A percentile compares a stretch with the other conserved stretches of the same genome.
These are phyloP conservation scores for Solenopsis fugax DNA, from an alignment of 1,140 invertebrate genomes.

Conservation along the genomic window DNA sequence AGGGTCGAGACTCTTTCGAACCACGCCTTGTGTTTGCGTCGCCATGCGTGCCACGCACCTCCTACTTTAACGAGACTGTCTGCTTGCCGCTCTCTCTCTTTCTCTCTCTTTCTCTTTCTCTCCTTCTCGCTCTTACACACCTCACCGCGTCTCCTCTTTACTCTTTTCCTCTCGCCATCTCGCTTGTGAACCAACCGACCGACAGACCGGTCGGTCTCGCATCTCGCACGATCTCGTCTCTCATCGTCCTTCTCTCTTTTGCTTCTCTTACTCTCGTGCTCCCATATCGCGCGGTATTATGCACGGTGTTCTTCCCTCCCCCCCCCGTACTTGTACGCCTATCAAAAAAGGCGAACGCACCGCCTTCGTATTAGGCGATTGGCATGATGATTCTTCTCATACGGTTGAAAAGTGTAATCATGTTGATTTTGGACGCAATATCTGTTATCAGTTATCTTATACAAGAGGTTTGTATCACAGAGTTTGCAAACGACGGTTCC, in stretches of 20 bases:
- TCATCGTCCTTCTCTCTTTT: conserved; percentile 16
- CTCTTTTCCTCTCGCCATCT: neutral
- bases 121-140: conserved; percentile 36
- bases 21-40: conserved; percentile 85
- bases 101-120: conserved; percentile 50
- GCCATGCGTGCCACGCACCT: conserved; percentile 86
- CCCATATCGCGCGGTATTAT: conserved; percentile 25
- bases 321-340: conserved; percentile 2
- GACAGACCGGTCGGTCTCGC: conserved; percentile 28
- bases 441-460: neutral
- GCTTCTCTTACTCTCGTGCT: conserved; percentile 47
- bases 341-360: conserved; percentile 55
- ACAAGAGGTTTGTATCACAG: neutral
- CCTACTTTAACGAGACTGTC: conserved; percentile 81
- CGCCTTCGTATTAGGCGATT: conserved; percentile 42
- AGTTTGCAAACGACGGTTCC: neutral
- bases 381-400: conserved; percentile 1
- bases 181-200: conserved; percentile 29
- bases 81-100: conserved; percentile 42
- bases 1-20: conserved; percentile 80
- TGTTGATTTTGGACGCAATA: conserved; percentile 14
- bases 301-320: neutral
- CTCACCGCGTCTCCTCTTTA: conserved; percentile 37
- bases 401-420: conserved; percentile 11
- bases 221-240: conserved; percentile 47